Evolutionary conservation across 2,888 invertebrate genomes (phyloP).

Genomic region (Lithophane ornitopus): DNA sequence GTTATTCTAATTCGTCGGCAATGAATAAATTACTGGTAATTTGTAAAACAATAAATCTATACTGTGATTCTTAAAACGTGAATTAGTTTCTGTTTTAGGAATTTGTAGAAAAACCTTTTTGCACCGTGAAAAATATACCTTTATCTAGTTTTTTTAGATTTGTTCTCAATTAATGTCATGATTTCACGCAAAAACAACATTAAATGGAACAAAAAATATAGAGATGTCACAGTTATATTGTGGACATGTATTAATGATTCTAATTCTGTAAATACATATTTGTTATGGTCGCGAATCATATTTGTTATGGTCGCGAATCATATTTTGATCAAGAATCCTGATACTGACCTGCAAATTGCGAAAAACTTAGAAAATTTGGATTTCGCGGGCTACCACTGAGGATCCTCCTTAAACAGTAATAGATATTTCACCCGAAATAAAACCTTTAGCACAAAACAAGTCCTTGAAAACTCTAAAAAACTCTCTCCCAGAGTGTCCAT

Average conservation of each 20-base stretch:
- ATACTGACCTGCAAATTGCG: no score
- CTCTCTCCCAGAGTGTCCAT: slow-evolving; percentile 30
- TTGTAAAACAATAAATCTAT: slow-evolving; percentile 38
- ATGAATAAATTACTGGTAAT: slow-evolving; percentile 33
- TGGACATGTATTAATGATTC: no score
- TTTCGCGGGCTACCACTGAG: no score
- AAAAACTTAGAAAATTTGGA: no score
- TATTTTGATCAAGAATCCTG: no score
- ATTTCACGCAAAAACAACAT: no score
- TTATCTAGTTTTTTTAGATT: background rate
- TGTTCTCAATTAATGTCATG: no score
- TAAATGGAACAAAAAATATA: no score
- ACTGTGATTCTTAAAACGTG: slow-evolving; percentile 19
- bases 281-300: no score
- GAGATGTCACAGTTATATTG: no score
- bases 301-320: no score
- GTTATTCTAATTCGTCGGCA: slow-evolving; percentile 45
- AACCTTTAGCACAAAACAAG: background rate
- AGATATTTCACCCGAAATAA: background rate
- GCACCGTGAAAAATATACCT: background rate
- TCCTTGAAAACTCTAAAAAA: slow-evolving; percentile 14
- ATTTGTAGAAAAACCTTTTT: background rate
- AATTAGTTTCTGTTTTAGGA: background rate
- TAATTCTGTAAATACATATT: no score
- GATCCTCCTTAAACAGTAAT: background rate